These are phyloP conservation scores for Euura saliciscinereae DNA, from an alignment of 1,140 invertebrate species.

Conservation along the genomic window DNA sequence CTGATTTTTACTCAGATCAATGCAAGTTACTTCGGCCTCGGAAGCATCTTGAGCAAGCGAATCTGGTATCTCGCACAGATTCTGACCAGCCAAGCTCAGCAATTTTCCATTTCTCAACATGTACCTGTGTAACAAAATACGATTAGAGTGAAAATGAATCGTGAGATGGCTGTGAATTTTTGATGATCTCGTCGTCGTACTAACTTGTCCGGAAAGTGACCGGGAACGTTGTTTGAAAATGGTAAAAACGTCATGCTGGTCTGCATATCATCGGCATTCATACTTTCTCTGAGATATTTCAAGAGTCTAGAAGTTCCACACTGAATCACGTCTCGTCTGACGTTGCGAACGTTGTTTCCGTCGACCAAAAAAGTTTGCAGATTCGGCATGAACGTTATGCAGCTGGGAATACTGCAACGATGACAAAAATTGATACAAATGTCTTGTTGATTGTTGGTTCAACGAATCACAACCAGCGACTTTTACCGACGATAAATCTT, in stretches of 20 bases:
- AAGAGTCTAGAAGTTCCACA: slow-evolving; percentile 83
- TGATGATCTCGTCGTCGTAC: slow-evolving; percentile 24
- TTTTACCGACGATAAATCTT: background rate
- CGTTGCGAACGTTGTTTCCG: slow-evolving; percentile 82
- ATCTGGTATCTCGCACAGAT: slow-evolving; percentile 69
- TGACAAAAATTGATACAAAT: slow-evolving; percentile 23
- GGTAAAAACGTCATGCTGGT: slow-evolving; percentile 33
- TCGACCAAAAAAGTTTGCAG: slow-evolving; percentile 83
- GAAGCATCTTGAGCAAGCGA: slow-evolving; percentile 73
- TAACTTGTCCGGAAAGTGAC: slow-evolving; percentile 72
- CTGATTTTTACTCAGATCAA: slow-evolving; percentile 84
- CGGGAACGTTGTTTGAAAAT: slow-evolving; percentile 18
- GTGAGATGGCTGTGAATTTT: slow-evolving; percentile 10
- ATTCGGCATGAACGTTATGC: slow-evolving; percentile 77
- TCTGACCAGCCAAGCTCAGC: slow-evolving; percentile 70
- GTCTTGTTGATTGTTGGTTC: slow-evolving; percentile 11
- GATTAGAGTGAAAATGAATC: slow-evolving; percentile 15
- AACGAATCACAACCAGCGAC: background rate
- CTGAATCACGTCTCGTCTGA: slow-evolving; percentile 78
- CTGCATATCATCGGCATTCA: slow-evolving; percentile 55
- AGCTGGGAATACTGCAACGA: slow-evolving; percentile 72
- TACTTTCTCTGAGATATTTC: slow-evolving; percentile 75
- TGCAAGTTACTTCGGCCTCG: slow-evolving; percentile 71
- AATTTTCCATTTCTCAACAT: slow-evolving; percentile 74
- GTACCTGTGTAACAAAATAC: slow-evolving; percentile 61